phyloP scores from a whole-genome alignment of 1,140 invertebrate genomes.

The Gyrodactylus bullatarudis region DNA sequence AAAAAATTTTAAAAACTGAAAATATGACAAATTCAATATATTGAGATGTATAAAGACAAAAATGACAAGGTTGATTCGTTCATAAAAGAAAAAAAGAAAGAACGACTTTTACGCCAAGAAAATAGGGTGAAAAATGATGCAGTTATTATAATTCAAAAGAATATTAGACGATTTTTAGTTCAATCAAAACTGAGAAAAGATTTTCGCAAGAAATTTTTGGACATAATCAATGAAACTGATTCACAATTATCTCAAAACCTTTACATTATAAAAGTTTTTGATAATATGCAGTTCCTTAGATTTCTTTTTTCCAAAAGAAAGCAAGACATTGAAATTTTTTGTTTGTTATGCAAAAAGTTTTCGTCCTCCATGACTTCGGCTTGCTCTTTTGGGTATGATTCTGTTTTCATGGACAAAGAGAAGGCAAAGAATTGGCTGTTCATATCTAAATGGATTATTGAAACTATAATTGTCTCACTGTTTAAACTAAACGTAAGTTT shows the following conservation, averaged over 20 bases:
- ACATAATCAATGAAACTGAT: background rate
- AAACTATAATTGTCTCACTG: background rate
- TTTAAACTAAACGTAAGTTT: too few species aligned
- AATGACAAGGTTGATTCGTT: background rate
- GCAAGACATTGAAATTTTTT: background rate
- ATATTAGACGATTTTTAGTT: background rate
- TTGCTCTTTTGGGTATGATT: background rate
- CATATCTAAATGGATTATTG: background rate
- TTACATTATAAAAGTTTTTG: background rate
- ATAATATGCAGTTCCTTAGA: background rate
- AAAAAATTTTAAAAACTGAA: too few species aligned
- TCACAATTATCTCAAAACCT: too few species aligned
- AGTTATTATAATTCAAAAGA: background rate
- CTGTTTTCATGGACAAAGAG: background rate
- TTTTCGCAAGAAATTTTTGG: background rate
- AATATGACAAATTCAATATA: too few species aligned
- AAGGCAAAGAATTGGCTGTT: background rate
- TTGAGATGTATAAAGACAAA: background rate
- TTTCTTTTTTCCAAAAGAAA: background rate
- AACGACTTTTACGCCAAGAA: background rate
- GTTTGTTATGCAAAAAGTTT: background rate
- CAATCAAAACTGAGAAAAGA: background rate
- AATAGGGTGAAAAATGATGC: background rate
- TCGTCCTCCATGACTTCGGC: background rate
- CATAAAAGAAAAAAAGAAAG: background rate